Conservation (phyloP, 2,797 vertebrate species). For the Chanos chanos region DNA sequence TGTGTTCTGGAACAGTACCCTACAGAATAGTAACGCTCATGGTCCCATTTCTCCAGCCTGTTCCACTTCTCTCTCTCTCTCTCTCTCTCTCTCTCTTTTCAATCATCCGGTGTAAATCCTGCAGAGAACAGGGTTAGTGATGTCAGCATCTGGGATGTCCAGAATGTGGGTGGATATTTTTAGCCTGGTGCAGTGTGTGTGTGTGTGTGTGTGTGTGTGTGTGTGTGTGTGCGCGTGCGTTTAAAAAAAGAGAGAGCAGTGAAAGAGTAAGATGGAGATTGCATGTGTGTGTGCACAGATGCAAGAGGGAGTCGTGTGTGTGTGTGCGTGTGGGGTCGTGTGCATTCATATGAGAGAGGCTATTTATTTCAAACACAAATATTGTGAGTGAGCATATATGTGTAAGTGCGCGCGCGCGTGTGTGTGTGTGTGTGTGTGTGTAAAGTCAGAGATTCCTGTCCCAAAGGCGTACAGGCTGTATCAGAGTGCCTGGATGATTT, state of each 20-base stretch:
- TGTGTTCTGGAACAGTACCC: slow-evolving; percentile 7
- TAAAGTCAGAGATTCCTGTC: slow-evolving; percentile 11
- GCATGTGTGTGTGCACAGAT: slow-evolving; percentile 8
- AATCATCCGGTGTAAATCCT: slow-evolving; percentile 39
- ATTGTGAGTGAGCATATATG: background rate
- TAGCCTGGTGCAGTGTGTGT: slow-evolving; percentile 33
- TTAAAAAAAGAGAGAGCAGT: slow-evolving; percentile 2
- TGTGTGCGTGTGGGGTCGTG: slow-evolving; percentile 6
- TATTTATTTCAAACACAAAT: too few relatives aligned
- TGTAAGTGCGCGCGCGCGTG: background rate
- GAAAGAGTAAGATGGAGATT: slow-evolving; percentile 9
- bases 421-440: background rate
- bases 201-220: background rate
- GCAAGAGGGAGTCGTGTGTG: slow-evolving; percentile 8
- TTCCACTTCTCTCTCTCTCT: slow-evolving; percentile 3
- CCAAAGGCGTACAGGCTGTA: slow-evolving; percentile 27
- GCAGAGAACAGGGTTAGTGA: slow-evolving; percentile 31
- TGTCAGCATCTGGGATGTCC: slow-evolving; percentile 46
- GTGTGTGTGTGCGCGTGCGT: slow-evolving; percentile 7
- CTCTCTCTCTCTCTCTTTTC: slow-evolving; percentile 23
- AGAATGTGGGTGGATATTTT: slow-evolving; percentile 43
- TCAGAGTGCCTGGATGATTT: slow-evolving; percentile 33
- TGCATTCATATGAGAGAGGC: background rate
- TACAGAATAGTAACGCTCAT: slow-evolving; percentile 3
- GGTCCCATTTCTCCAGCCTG: slow-evolving; percentile 12